Evolutionary conservation across 2,797 vertebrate genomes (phyloP).

Genomic region (Leptatherina wallacei): DNA sequence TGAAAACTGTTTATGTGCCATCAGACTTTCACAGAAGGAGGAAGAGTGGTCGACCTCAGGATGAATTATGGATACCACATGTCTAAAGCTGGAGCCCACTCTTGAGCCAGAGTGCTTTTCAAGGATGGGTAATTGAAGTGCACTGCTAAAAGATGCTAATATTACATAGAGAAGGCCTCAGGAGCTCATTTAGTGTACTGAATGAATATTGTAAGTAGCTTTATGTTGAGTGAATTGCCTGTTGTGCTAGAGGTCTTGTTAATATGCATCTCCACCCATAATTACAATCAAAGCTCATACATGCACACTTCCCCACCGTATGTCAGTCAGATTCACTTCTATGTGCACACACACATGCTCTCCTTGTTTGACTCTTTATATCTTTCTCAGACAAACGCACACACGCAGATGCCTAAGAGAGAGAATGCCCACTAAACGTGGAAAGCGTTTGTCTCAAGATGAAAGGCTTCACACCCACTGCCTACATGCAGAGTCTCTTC

Average conservation of each 20-base stretch:
- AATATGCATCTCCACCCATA: conserved; percentile 48
- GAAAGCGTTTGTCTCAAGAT: conserved; percentile 86
- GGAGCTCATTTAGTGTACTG: conserved; percentile 53
- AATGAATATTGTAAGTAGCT: conserved; percentile 62
- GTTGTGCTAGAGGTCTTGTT: conserved; percentile 75
- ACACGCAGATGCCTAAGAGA: conserved; percentile 66
- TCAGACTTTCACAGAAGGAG: conserved; percentile 66
- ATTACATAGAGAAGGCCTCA: conserved; percentile 65
- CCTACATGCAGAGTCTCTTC: conserved; percentile 83
- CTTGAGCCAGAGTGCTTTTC: conserved; percentile 75
- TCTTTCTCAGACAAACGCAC: conserved; percentile 59
- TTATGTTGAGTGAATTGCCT: conserved; percentile 71
- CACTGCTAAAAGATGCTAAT: conserved; percentile 71
- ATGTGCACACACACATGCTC: conserved; percentile 41
- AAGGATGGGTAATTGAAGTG: conserved; percentile 79
- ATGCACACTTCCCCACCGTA: conserved; percentile 66
- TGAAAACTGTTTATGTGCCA: conserved; percentile 77
- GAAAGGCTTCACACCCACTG: conserved; percentile 88
- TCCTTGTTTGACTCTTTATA: conserved; percentile 43
- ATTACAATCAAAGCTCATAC: conserved; percentile 46
- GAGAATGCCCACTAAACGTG: conserved; percentile 76
- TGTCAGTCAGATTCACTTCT: conserved; percentile 51
- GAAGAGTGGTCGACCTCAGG: conserved; percentile 71
- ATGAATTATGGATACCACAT: conserved; percentile 84
- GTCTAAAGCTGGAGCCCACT: conserved; percentile 75